These are phyloP conservation scores for Myiotriccus ornatus DNA, from an alignment of 2,797 vertebrate genomes.

Conservation along the genomic window DNA sequence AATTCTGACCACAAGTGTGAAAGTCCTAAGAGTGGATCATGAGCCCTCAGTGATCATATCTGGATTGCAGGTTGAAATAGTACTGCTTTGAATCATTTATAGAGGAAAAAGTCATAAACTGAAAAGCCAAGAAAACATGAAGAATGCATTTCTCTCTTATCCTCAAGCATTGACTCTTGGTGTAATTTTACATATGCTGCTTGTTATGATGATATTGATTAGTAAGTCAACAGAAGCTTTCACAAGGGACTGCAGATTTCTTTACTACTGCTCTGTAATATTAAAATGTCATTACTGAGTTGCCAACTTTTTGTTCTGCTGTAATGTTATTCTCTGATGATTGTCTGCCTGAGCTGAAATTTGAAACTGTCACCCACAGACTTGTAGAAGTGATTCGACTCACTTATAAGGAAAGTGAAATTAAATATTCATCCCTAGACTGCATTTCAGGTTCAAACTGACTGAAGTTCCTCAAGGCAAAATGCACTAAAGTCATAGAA, in stretches of 20 bases:
- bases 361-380: slow-evolving; percentile 80
- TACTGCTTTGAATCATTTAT: slow-evolving; percentile 26
- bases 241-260: slow-evolving; percentile 67
- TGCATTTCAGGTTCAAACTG: slow-evolving; percentile 79
- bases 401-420: slow-evolving; percentile 77
- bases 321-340: slow-evolving; percentile 78
- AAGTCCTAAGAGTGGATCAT: not conserved
- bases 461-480: slow-evolving; percentile 79
- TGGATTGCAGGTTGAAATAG: not conserved
- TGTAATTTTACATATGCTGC: slow-evolving; percentile 69
- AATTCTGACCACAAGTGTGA: not conserved
- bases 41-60: not conserved
- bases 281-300: slow-evolving; percentile 79
- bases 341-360: slow-evolving; percentile 77
- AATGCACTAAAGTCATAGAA: slow-evolving; percentile 72
- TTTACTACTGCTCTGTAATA: slow-evolving; percentile 70
- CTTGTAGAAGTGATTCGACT: slow-evolving; percentile 76
- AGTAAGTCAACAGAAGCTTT: slow-evolving; percentile 76
- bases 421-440: slow-evolving; percentile 83
- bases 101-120: slow-evolving; percentile 4
- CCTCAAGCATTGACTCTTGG: slow-evolving; percentile 64
- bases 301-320: slow-evolving; percentile 67
- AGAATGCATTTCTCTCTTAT: slow-evolving; percentile 49
- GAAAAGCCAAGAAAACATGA: slow-evolving; percentile 1
- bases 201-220: slow-evolving; percentile 78